phyloP scores from a whole-genome alignment of 2,797 vertebrate genomes.

The Kryptopterus vitreolus region DNA sequence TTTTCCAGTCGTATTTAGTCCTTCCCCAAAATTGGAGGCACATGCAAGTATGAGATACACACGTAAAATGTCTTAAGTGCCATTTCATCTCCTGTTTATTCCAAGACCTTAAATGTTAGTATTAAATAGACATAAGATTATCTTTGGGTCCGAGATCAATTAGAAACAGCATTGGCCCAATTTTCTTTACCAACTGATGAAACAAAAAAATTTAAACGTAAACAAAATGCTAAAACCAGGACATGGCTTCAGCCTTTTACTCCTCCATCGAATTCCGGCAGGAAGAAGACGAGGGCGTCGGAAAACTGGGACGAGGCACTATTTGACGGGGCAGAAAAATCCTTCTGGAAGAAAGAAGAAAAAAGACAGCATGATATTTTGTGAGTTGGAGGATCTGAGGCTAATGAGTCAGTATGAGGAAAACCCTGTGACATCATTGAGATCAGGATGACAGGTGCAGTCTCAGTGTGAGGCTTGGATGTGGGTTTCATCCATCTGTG shows the following conservation, averaged over 20 bases:
- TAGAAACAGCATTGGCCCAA: neutral
- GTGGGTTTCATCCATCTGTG: constrained; percentile 6
- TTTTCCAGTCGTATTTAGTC: too few species aligned
- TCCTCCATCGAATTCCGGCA: neutral
- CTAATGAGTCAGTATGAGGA: constrained; percentile 23
- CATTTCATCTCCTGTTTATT: neutral
- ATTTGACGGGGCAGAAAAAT: neutral
- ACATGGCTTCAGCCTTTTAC: neutral
- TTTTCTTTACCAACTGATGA: neutral
- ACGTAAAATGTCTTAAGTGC: too few species aligned
- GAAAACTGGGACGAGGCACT: neutral
- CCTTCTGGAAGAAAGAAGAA: neutral
- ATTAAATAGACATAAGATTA: neutral
- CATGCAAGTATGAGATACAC: too few species aligned
- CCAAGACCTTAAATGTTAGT: neutral
- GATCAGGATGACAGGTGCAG: constrained; percentile 15
- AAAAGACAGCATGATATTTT: constrained; percentile 14
- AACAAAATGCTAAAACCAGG: neutral
- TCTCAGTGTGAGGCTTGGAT: constrained; percentile 28
- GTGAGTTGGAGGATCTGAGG: constrained; percentile 5
- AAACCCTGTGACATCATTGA: constrained; percentile 13
- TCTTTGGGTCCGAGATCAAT: neutral
- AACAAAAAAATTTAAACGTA: neutral
- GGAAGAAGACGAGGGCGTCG: neutral
- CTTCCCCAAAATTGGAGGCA: too few species aligned